These are phyloP conservation scores for Patiria miniata DNA, from an alignment of 35 echinoderm and acorn worm species.

Conservation along the genomic window DNA sequence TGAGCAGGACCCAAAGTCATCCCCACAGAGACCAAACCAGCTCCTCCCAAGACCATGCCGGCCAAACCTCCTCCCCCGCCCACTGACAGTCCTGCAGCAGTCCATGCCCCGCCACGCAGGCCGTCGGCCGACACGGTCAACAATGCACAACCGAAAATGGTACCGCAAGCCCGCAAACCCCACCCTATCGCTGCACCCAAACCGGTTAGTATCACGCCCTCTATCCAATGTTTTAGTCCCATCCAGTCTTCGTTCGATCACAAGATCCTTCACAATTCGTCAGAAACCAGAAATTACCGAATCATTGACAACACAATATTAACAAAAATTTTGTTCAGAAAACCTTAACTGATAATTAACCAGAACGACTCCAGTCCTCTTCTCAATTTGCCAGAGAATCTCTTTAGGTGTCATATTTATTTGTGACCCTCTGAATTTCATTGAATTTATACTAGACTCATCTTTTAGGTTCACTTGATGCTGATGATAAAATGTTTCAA, in stretches of 20 bases:
- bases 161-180: not conserved
- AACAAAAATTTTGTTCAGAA: too few species aligned
- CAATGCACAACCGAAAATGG: not conserved
- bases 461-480: not conserved
- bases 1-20: conserved; percentile 13
- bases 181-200: conserved; percentile 35
- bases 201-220: conserved; percentile 20
- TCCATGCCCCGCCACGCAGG: too few species aligned
- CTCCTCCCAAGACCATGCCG: conserved; percentile 5
- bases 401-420: too few species aligned
- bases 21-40: not conserved
- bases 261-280: not conserved
- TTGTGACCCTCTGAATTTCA: too few species aligned
- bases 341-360: too few species aligned
- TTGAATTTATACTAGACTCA: not conserved
- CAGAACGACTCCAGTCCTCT: too few species aligned
- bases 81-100: conserved; percentile 7
- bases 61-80: conserved; percentile 23
- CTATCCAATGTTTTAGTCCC: not conserved
- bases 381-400: too few species aligned
- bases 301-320: too few species aligned
- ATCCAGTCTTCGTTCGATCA: not conserved
- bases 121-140: not conserved
- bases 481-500: not conserved
- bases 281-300: too few species aligned